Base-by-base conservation (phyloP, 2,888 invertebrate species). In the Falcaria lacertinaria region DNA sequence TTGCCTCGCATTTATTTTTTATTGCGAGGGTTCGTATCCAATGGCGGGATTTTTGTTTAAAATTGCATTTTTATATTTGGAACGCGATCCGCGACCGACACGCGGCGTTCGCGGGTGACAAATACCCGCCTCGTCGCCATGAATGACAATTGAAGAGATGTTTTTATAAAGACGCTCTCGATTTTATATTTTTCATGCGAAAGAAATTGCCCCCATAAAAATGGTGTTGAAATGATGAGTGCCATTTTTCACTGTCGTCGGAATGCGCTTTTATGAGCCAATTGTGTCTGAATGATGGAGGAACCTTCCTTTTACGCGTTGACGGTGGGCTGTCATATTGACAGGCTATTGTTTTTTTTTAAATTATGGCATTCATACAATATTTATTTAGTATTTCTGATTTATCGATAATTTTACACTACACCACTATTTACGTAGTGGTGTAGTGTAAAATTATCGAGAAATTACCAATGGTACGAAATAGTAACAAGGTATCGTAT, bases 31-130 rank as follows among this genome's bases (percentile, higher is more conserved):
- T 79, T 80, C 80, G 71, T 67, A 79, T 72, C 68, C 68, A 62
- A 69, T 64, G 73, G 66, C 64, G 57, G 76, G 78, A 76, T 84
- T 84, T 83, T 86, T 80, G 80, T 86, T 88, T 87, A 87, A 89
- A 88, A 88, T 89, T 88, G 87, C 87, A 87, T 88, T 88, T 88
- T 87, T 86, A 87, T 88, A 85, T 88, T 89, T 86, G 86, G 80
- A 76, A 80, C 87, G 85, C 84, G 80, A 77, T 75, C 78, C 81
- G 78, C 73, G 64, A 68, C 70, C 76, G 77, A 71, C 78, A 81
- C 69, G 69, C 74, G 37, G 37, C 37, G 22, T 37, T 22, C 37
- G 37, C 37, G 78, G 76, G 83, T 89, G 89, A 90, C 90, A 90
- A 90, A 90, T 89, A 89, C 85, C 82, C 85, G 74, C 64, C 52